phyloP scores from a whole-genome alignment of 2,888 invertebrate genomes.

The Aquatica leii region DNA sequence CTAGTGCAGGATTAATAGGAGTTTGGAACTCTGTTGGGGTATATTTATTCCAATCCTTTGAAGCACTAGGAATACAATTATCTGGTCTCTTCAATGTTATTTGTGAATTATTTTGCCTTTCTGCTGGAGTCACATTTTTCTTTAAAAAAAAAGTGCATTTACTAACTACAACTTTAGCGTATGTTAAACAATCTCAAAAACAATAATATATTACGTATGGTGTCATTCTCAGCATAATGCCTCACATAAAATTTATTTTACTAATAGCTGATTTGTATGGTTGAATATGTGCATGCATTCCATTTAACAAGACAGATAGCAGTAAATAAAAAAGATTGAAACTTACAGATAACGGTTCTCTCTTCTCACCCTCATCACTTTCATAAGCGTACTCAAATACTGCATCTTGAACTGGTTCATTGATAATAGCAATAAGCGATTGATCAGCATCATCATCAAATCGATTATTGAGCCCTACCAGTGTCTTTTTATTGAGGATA shows the following conservation, averaged over 20 bases:
- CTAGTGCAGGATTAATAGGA: no score
- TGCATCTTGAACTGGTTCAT: not conserved
- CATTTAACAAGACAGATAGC: not conserved
- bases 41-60: conserved; percentile 3
- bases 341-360: not conserved
- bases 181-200: no score
- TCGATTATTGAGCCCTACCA: not conserved
- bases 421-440: not conserved
- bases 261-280: no score
- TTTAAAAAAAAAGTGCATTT: conserved; percentile 5
- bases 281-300: not conserved
- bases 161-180: no score
- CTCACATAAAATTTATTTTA: not conserved
- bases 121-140: not conserved
- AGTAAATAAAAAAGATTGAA: not conserved
- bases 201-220: not conserved
- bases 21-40: not conserved
- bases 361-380: not conserved
- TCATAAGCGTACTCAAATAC: not conserved
- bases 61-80: not conserved
- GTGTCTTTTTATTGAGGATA: not conserved
- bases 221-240: not conserved
- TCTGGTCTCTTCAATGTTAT: not conserved
- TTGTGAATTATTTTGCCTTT: not conserved
- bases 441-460: no score